Conservation (phyloP, 2,113 vertebrate species). For the Phylloscopus whistleri region DNA sequence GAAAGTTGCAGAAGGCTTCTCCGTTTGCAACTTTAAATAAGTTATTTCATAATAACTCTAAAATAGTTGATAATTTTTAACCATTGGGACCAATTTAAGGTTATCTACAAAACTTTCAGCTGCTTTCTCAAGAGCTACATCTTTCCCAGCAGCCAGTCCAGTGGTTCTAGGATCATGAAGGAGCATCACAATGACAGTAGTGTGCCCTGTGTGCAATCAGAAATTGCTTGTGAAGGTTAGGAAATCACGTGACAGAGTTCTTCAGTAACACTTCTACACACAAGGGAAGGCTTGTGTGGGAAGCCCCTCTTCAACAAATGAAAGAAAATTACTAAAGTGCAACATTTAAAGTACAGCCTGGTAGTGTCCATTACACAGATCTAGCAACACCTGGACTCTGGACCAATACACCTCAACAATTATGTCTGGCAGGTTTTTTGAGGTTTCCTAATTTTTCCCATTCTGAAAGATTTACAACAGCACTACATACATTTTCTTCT, state of each 20-base stretch:
- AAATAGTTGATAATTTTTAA: background rate
- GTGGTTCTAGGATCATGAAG: background rate
- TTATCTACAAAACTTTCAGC: background rate
- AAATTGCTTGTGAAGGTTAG: background rate
- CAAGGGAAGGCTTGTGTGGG: background rate
- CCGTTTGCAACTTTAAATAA: background rate
- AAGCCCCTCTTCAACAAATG: background rate
- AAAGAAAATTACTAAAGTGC: background rate
- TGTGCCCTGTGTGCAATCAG: background rate
- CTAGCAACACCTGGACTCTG: background rate
- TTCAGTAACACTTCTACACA: background rate
- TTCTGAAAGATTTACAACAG: background rate
- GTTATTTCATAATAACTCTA: background rate
- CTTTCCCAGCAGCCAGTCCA: background rate
- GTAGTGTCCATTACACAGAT: background rate
- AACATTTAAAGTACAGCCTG: background rate
- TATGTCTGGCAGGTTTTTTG: background rate
- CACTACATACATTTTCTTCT: accelerated
- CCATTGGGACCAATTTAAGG: background rate
- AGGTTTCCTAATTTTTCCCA: background rate
- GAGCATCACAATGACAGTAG: background rate
- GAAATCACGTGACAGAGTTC: background rate
- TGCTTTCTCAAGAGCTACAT: background rate
- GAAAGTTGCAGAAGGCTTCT: background rate
- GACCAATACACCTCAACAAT: background rate